Percentiles rank a stretch among this genome's conserved stretches.
phyloP scores from a whole-genome alignment of 2,113 vertebrate species.

The Lynx canadensis region DNA sequence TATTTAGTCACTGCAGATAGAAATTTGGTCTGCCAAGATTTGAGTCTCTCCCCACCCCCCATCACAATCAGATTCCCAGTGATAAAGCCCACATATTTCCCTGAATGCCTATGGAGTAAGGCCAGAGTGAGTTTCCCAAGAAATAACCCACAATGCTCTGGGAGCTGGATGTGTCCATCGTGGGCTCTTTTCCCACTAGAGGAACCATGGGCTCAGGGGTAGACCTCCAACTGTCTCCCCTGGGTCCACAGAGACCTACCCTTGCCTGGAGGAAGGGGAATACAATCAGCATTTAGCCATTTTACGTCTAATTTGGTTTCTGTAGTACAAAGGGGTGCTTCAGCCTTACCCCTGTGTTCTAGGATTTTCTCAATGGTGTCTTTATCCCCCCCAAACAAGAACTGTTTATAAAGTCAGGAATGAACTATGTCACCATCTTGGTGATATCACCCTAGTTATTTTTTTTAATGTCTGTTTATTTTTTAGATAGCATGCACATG shows the following conservation, averaged over 20 bases:
- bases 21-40: not conserved
- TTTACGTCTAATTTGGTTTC: not conserved
- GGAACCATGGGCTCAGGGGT: not conserved
- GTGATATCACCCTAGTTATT: not conserved
- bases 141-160: not conserved
- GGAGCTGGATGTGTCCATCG: not conserved
- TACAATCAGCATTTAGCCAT: not conserved
- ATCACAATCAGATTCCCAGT: not conserved
- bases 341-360: not conserved
- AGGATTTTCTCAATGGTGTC: not conserved
- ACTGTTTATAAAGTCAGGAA: not conserved
- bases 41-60: not conserved
- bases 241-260: not conserved
- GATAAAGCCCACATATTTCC: not conserved
- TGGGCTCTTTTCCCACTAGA: not conserved
- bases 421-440: not conserved
- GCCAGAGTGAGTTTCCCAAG: not conserved
- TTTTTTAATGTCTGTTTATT: too few species aligned
- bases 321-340: not conserved
- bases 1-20: not conserved
- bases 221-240: not conserved
- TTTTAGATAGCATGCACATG: too few species aligned
- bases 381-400: too few species aligned
- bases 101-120: not conserved
- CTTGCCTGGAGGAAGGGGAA: not conserved